A percentile compares a stretch with the other conserved stretches of the same genome.
Conservation (phyloP, 1,140 invertebrate species). For the Drosophila bipectinata region DNA sequence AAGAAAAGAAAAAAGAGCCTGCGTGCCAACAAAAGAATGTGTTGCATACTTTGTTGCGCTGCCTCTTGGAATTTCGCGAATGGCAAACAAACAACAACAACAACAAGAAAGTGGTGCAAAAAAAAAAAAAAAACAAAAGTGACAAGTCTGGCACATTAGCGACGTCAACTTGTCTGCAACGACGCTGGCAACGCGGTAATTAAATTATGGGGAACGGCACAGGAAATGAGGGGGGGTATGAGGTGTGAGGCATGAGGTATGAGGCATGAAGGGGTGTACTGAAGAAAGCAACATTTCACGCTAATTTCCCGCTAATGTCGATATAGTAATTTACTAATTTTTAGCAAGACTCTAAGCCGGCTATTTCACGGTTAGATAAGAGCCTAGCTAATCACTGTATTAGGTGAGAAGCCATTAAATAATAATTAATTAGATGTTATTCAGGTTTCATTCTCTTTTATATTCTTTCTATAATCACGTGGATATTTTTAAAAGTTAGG, state of each 20-base stretch:
- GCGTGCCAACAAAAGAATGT: constrained; percentile 56
- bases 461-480: too few relatives aligned
- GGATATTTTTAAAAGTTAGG: too few relatives aligned
- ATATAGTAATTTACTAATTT: constrained; percentile 1
- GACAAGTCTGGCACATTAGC: constrained; percentile 38
- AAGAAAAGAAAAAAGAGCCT: constrained; percentile 19
- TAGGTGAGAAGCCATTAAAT: too few relatives aligned
- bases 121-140: constrained; percentile 38
- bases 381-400: constrained; percentile 2
- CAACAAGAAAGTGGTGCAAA: constrained; percentile 6
- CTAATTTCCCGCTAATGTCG: constrained; percentile 15
- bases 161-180: constrained; percentile 56
- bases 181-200: constrained; percentile 42
- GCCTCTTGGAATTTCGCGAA: constrained; percentile 34
- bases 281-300: not conserved
- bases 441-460: too few relatives aligned
- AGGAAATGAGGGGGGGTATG: not conserved
- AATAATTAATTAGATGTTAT: too few relatives aligned
- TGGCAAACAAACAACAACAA: constrained; percentile 14
- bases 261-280: too few relatives aligned
- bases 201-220: constrained; percentile 41
- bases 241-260: not conserved
- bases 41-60: constrained; percentile 68
- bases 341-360: too few relatives aligned
- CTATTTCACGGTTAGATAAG: not conserved